These are phyloP conservation scores for Listronotus bonariensis DNA, from an alignment of 1,140 invertebrate species.

Conservation along the genomic window DNA sequence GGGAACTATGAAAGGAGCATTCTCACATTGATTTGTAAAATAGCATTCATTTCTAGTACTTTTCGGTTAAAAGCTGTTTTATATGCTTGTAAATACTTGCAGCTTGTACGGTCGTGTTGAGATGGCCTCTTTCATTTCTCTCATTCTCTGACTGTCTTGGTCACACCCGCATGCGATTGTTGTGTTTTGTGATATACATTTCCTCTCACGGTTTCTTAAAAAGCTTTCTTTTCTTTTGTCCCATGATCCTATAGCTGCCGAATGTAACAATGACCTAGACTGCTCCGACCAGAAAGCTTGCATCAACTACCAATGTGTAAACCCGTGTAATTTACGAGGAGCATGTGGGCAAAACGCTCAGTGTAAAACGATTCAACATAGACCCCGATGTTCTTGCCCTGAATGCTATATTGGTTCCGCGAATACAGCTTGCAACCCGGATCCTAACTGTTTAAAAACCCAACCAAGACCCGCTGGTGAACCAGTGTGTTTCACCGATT, in stretches of 20 bases:
- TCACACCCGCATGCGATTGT: conserved; percentile 70
- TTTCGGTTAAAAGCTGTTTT: conserved; percentile 57
- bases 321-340: conserved; percentile 85
- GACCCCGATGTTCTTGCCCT: conserved; percentile 82
- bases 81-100: conserved; percentile 64
- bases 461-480: conserved; percentile 57
- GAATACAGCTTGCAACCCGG: conserved; percentile 73
- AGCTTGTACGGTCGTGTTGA: conserved; percentile 58
- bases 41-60: conserved; percentile 52
- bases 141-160: conserved; percentile 54
- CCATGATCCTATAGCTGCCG: conserved; percentile 70
- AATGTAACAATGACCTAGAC: conserved; percentile 88
- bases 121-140: conserved; percentile 56
- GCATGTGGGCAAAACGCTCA: conserved; percentile 88
- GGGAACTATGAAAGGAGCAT: conserved; percentile 64
- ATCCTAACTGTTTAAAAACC: conserved; percentile 70
- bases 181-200: conserved; percentile 68
- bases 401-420: conserved; percentile 85
- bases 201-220: conserved; percentile 65
- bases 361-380: conserved; percentile 81
- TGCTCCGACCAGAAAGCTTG: conserved; percentile 90
- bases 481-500: conserved; percentile 66
- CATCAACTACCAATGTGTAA: conserved; percentile 82
- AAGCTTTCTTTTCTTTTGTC: conserved; percentile 68
- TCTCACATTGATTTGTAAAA: conserved; percentile 65